Base-by-base conservation (phyloP, 2,888 invertebrate species). In the Strigamia maritima region DNA sequence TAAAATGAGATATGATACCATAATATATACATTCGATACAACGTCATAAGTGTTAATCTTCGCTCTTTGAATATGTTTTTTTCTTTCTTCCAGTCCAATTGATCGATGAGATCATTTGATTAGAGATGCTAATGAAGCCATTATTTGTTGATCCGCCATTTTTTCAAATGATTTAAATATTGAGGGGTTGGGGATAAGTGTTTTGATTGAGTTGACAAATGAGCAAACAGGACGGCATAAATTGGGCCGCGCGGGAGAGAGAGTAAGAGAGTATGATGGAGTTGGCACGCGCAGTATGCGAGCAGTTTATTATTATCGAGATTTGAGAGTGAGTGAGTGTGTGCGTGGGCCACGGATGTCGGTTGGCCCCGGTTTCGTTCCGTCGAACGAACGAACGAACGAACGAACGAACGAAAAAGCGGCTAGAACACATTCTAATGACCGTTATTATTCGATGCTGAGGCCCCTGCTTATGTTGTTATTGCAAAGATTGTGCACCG, bases 391-490 rank as follows among this genome's bases (percentile, higher is more conserved):
- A n/a, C n/a, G n/a, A n/a, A n/a, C n/a, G n/a, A n/a, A n/a, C n/a
- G n/a, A n/a, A n/a, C n/a, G n/a, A n/a, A n/a, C n/a, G n/a, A n/a
- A n/a, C n/a, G n/a, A 60, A 60, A 60, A 60, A 60, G 60, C 60
- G 60, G 19, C 22, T 60, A 60, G 8, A 60, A 60, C 60, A 60
- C 60, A 60, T 60, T 60, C 60, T 60, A 60, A 60, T 60, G 60
- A 60, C 60, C 60, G 60, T 60, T 60, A 60, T 60, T n/a, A 60
- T 60, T 60, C 19, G 60, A 60, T 60, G 60, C 22, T 60, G 60
- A 60, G 60, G 60, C 60, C 60, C 60, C 60, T 60, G 60, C 60
- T 60, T 60, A 60, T 60, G 60, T 60, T 60, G 60, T 60, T 60
- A 60, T 60, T 60, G 60, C 60, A 60, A 60, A 60, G 60, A 60